phyloP scores from a whole-genome alignment of 2,113 vertebrate genomes.

The Lynx canadensis region DNA sequence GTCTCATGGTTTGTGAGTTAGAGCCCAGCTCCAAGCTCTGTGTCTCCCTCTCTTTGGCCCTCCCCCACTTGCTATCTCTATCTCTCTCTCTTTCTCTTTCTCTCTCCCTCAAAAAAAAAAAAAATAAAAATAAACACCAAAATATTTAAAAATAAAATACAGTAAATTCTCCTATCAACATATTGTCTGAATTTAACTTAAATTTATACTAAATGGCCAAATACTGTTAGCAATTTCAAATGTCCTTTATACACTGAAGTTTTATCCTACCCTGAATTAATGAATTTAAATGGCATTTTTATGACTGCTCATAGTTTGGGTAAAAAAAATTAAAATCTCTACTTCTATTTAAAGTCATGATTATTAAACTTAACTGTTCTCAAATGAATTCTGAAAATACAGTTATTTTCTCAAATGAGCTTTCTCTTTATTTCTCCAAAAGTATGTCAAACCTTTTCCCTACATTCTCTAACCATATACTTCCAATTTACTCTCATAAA shows the following conservation, averaged over 20 bases:
- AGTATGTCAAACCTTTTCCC: not conserved
- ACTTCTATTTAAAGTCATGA: not conserved
- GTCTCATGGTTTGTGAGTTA: no score
- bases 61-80: no score
- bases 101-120: no score
- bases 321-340: slow-evolving; percentile 6
- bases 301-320: not conserved
- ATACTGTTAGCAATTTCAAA: not conserved
- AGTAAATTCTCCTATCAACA: not conserved
- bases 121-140: no score
- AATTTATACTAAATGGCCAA: not conserved
- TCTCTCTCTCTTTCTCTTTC: no score
- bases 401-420: not conserved
- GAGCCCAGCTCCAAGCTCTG: no score
- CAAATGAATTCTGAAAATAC: not conserved
- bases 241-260: not conserved
- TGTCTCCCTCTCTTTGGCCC: no score
- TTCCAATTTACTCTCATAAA: not conserved
- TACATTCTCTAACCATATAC: not conserved
- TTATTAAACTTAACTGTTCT: not conserved
- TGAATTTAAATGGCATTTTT: not conserved
- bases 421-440: not conserved
- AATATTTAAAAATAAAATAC: not conserved
- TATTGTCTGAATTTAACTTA: not conserved
- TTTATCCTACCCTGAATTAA: slow-evolving; percentile 2